Percentiles rank a stretch among this genome's conserved stretches.
Evolutionary conservation across 1,140 invertebrate species (phyloP).

Genomic region (Pogonognathellus flavescens): DNA sequence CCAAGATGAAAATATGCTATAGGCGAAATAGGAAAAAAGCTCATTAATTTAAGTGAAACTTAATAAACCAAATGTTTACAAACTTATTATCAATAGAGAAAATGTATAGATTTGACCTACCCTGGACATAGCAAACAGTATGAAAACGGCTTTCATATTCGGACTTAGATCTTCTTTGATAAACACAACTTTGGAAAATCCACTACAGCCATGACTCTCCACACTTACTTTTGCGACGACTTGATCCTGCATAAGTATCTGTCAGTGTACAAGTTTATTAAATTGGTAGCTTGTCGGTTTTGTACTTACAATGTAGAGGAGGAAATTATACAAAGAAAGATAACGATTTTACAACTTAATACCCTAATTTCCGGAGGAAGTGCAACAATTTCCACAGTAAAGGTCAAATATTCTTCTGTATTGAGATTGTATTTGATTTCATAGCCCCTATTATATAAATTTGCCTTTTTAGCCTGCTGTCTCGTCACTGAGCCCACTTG

Average conservation of each 20-base stretch:
- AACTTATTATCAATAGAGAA: not conserved
- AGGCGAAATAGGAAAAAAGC: too few species aligned
- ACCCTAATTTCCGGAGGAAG: slow-evolving; percentile 23
- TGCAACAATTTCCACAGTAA: slow-evolving; percentile 18
- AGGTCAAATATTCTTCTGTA: slow-evolving; percentile 10
- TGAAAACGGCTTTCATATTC: slow-evolving; percentile 34
- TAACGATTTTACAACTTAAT: too few species aligned
- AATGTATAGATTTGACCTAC: not conserved
- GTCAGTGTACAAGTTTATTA: too few species aligned
- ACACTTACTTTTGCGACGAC: slow-evolving; percentile 26
- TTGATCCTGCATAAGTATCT: slow-evolving; percentile 27
- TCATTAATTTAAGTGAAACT: too few species aligned
- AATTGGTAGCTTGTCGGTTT: too few species aligned
- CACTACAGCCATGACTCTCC: slow-evolving; percentile 22
- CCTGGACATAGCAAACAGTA: slow-evolving; percentile 23
- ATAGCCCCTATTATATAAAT: slow-evolving; percentile 1
- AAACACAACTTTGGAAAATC: slow-evolving; percentile 23
- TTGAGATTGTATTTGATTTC: slow-evolving; percentile 28
- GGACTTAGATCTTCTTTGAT: slow-evolving; percentile 36
- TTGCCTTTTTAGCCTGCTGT: not conserved
- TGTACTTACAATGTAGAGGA: too few species aligned
- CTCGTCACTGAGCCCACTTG: slow-evolving; percentile 7
- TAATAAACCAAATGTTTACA: not conserved
- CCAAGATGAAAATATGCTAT: slow-evolving; percentile 32
- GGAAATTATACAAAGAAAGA: too few species aligned